Conservation (phyloP, 2,113 vertebrate species). For the Speoplatyrhinus poulsoni region DNA sequence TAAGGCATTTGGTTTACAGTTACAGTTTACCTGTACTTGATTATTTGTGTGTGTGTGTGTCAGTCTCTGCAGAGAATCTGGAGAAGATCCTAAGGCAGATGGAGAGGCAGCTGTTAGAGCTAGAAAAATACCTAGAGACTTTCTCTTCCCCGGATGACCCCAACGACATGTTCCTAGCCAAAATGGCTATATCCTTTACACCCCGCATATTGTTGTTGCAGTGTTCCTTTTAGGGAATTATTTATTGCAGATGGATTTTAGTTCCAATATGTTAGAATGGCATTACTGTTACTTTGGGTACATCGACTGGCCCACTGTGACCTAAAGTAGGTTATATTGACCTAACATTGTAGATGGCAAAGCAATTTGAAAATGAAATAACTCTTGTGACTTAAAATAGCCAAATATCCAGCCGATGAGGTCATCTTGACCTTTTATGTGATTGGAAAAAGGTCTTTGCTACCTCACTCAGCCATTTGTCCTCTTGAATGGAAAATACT, state of each 20-base stretch:
- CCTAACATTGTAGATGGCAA: background rate
- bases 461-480: background rate
- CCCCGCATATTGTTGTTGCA: background rate
- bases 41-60: conserved; percentile 36
- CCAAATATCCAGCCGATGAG: background rate
- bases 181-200: conserved; percentile 98
- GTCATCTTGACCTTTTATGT: background rate
- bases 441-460: background rate
- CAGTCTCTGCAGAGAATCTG: conserved; percentile 96
- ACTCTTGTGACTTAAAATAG: background rate
- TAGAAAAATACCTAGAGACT: conserved; percentile 95
- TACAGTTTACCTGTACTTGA: conserved; percentile 6
- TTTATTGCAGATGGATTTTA: background rate
- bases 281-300: conserved; percentile 5
- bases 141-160: conserved; percentile 88
- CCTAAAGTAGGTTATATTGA: background rate
- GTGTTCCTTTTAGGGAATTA: background rate
- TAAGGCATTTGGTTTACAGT: conserved; percentile 21
- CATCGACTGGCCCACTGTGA: background rate
- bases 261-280: conserved; percentile 2
- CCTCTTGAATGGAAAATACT: background rate
- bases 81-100: conserved; percentile 97
- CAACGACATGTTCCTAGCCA: conserved; percentile 90
- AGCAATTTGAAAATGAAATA: background rate
- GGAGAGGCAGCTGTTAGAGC: conserved; percentile 93